Evolutionary conservation across 64 coral and sea anemone species (phyloP), one percentile per base, ranked within the genome.

Genomic region (Cladopsammia gracilis): DNA sequence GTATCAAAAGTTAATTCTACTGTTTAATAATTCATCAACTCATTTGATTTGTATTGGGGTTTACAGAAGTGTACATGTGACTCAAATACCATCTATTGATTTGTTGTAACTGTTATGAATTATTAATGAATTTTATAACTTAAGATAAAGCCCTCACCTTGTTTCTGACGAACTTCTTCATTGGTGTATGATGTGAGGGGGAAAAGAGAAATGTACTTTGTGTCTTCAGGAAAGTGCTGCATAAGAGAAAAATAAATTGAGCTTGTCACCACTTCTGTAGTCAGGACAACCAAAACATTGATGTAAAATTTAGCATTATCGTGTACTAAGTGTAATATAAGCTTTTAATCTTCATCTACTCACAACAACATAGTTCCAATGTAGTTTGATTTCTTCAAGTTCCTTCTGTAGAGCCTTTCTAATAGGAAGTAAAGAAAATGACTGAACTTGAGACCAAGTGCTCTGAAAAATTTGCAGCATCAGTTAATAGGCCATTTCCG

Each of bases 321-420:
- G n/a, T n/a, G n/a, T n/a, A n/a, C n/a, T n/a, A n/a, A n/a, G n/a
- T n/a, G n/a, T n/a, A n/a, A n/a, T n/a, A n/a, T n/a, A n/a, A n/a
- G n/a, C n/a, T n/a, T n/a, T n/a, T n/a, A n/a, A n/a, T 76, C 5
- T 59, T 23, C 20, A 76, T 45, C 18, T 3, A 78, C 95, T 96
- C 79, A 96, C 95, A 72, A 82, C 43, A 68, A 96, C 64, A 90
- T 96, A 96, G 56, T 96, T 96, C 95, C 91, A 96, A 9, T 96
- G 95, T 60, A 79, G 87, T 82, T 93, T 93, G 9, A 96, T 58
- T 25, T 66, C 56, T 60, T 96, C 77, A 20, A 89, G 60, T 48
- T 84, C 58, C 4, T 52, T 68, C 25, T 13, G 43, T 4, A 66
- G 10, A 50, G 60, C 5, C 23, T 66, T 20, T 62, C 80, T 84